phyloP scores from a whole-genome alignment of 2,888 invertebrate genomes.

The Oxytorus armatus region DNA sequence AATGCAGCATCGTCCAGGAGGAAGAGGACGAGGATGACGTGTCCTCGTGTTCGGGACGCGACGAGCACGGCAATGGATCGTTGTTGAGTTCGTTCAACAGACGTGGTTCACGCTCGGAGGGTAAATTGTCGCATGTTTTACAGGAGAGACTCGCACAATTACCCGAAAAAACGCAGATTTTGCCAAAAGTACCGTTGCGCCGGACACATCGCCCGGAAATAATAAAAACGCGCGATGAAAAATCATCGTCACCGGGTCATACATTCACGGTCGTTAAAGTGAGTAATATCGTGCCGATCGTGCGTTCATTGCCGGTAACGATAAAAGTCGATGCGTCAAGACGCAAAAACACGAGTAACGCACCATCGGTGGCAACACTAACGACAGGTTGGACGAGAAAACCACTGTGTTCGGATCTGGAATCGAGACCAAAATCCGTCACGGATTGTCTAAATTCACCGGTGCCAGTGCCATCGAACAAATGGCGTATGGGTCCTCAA shows the following conservation, averaged over 20 bases:
- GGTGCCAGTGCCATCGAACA: slow-evolving; percentile 74
- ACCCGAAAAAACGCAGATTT: slow-evolving; percentile 86
- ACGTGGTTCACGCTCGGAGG: slow-evolving; percentile 92
- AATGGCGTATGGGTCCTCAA: slow-evolving; percentile 82
- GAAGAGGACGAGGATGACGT: slow-evolving; percentile 96
- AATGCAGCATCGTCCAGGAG: slow-evolving; percentile 96
- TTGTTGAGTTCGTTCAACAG: slow-evolving; percentile 86
- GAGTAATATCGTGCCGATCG: slow-evolving; percentile 24
- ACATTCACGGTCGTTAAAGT: slow-evolving; percentile 69
- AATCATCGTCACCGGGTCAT: slow-evolving; percentile 65
- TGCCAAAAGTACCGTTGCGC: slow-evolving; percentile 71
- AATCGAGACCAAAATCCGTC: slow-evolving; percentile 78
- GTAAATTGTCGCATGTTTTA: slow-evolving; percentile 89
- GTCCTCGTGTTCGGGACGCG: slow-evolving; percentile 86
- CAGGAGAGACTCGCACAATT: slow-evolving; percentile 88
- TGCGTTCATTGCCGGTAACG: slow-evolving; percentile 44
- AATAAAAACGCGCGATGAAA: slow-evolving; percentile 51
- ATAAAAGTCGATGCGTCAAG: slow-evolving; percentile 66
- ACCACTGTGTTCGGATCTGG: slow-evolving; percentile 70
- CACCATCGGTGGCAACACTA: slow-evolving; percentile 24
- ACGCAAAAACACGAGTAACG: slow-evolving; percentile 48
- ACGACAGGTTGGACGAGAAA: slow-evolving; percentile 66
- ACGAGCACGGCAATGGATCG: slow-evolving; percentile 84
- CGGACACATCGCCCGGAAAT: slow-evolving; percentile 68
- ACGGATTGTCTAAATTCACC: slow-evolving; percentile 78